phyloP scores from a whole-genome alignment of 2,888 invertebrate species.

The Amphipoea lucens region DNA sequence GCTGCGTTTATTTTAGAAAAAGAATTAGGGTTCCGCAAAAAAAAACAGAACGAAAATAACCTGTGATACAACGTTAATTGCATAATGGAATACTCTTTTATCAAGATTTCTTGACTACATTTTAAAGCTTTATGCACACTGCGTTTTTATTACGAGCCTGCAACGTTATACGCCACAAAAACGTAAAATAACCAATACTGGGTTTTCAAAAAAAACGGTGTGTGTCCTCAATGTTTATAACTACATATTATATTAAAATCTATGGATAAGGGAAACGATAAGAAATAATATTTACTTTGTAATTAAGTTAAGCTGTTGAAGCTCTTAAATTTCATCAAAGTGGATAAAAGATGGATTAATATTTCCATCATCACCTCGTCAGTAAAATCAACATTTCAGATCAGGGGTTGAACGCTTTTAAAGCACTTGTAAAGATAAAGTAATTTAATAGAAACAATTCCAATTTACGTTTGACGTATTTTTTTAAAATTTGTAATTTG shows the following conservation, averaged over 20 bases:
- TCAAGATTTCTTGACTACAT: background rate
- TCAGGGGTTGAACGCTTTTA: background rate
- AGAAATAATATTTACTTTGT: background rate
- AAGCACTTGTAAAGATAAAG: background rate
- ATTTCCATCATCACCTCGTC: background rate
- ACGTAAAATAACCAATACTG: too few relatives aligned
- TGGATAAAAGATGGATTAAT: background rate
- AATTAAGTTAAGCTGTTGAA: background rate
- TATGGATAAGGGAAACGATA: background rate
- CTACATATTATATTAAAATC: background rate
- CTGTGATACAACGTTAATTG: background rate
- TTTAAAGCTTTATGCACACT: background rate
- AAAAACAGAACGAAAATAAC: background rate
- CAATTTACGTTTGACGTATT: background rate
- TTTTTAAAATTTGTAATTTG: background rate
- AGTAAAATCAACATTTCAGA: slow-evolving; percentile 7
- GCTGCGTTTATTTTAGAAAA: too few relatives aligned
- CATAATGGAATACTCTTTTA: background rate
- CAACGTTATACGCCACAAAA: background rate
- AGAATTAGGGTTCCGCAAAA: too few relatives aligned
- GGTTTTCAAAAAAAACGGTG: background rate
- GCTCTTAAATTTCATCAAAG: background rate
- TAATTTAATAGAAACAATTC: background rate
- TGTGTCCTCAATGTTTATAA: background rate
- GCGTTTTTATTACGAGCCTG: background rate